A percentile compares a stretch with the other conserved stretches of the same genome.
phyloP scores from a whole-genome alignment of 2,797 vertebrate genomes.

The Serranus cabrilla region DNA sequence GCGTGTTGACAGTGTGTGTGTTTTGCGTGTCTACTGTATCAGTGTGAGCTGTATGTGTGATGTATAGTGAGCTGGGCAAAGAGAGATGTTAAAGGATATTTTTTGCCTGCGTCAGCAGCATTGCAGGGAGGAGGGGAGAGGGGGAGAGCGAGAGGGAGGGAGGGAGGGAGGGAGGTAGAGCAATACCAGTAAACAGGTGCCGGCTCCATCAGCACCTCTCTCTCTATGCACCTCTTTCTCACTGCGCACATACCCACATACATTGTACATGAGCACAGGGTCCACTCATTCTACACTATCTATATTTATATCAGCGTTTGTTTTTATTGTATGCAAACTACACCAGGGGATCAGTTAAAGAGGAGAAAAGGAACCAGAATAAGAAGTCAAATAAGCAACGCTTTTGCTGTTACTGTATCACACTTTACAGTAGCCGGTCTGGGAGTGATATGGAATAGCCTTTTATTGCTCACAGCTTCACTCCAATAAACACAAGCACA shows the following conservation, averaged over 20 bases:
- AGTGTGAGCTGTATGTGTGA: slow-evolving; percentile 65
- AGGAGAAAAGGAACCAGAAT: slow-evolving; percentile 4
- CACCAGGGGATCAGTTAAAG: slow-evolving; percentile 3
- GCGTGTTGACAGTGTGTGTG: slow-evolving; percentile 12
- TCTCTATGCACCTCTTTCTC: slow-evolving; percentile 53
- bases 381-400: slow-evolving; percentile 25
- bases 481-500: slow-evolving; percentile 60
- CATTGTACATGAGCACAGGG: slow-evolving; percentile 23
- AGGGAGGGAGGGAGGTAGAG: slow-evolving; percentile 60
- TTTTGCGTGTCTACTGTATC: slow-evolving; percentile 52
- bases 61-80: slow-evolving; percentile 74
- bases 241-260: slow-evolving; percentile 37
- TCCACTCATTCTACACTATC: neutral
- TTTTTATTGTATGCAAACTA: slow-evolving; percentile 32
- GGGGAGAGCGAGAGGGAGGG: slow-evolving; percentile 56
- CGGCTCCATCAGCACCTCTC: slow-evolving; percentile 73
- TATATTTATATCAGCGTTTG: neutral
- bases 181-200: slow-evolving; percentile 80
- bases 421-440: slow-evolving; percentile 7
- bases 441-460: slow-evolving; percentile 15
- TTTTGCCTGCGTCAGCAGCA: slow-evolving; percentile 89
- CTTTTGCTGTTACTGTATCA: slow-evolving; percentile 17
- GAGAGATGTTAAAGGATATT: slow-evolving; percentile 80
- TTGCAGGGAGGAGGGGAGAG: slow-evolving; percentile 80
- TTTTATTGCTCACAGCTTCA: slow-evolving; percentile 43